A percentile compares a stretch with the other conserved stretches of the same genome.
These are phyloP conservation scores for Drosophila lowei DNA, from an alignment of 1,140 invertebrate genomes.

Conservation along the genomic window DNA sequence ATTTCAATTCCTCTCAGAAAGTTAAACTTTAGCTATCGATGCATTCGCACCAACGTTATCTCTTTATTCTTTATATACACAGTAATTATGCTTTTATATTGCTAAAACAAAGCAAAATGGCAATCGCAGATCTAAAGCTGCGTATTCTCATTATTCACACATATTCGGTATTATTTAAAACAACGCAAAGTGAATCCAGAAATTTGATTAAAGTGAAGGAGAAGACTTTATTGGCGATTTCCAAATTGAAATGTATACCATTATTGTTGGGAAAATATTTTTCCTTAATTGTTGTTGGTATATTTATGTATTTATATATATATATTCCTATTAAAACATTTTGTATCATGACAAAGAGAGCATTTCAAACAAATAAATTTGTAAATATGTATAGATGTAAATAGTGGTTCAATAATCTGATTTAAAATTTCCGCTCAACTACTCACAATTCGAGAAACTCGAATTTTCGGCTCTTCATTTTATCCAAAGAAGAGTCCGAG, in stretches of 20 bases:
- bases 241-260: conserved; percentile 61
- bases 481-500: too few relatives aligned
- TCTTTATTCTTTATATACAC: conserved; percentile 52
- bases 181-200: conserved; percentile 37
- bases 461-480: too few relatives aligned
- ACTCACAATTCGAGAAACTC: too few relatives aligned
- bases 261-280: conserved; percentile 52
- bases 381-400: conserved; percentile 69
- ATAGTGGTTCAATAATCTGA: background rate
- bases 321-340: conserved; percentile 66
- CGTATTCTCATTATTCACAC: conserved; percentile 58
- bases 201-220: conserved; percentile 26
- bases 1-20: conserved; percentile 64
- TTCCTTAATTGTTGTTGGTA: conserved; percentile 64
- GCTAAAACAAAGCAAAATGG: conserved; percentile 46
- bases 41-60: conserved; percentile 43
- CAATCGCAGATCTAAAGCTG: conserved; percentile 43
- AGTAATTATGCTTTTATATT: conserved; percentile 68
- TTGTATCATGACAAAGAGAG: conserved; percentile 71
- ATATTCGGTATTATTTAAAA: conserved; percentile 66
- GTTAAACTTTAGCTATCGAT: conserved; percentile 62
- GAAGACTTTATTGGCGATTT: conserved; percentile 34
- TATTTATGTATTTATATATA: conserved; percentile 60
- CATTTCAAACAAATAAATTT: conserved; percentile 72
- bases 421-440: too few relatives aligned